phyloP scores from a whole-genome alignment of 2,797 vertebrate species.

The Manis pentadactyla region DNA sequence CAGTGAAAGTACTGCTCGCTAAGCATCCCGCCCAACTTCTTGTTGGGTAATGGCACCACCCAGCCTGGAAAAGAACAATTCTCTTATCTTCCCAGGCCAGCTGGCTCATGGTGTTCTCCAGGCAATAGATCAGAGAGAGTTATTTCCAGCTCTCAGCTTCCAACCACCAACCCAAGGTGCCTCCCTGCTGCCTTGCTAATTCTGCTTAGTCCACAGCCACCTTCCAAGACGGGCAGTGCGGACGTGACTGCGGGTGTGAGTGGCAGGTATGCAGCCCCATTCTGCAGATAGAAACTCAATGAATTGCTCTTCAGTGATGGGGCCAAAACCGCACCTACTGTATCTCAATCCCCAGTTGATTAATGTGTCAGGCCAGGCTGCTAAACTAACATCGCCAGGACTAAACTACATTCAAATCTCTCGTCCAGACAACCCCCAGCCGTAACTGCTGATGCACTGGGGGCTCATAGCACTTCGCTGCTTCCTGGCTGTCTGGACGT shows the following conservation, averaged over 20 bases:
- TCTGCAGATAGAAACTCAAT: conserved; percentile 20
- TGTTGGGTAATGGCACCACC: background rate
- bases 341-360: background rate
- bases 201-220: background rate
- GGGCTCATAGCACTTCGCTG: background rate
- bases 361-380: too few species aligned
- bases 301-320: background rate
- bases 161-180: background rate
- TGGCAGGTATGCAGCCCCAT: background rate
- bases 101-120: conserved; percentile 43
- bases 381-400: background rate
- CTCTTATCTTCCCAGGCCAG: conserved; percentile 70
- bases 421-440: background rate
- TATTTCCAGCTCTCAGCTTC: conserved; percentile 39
- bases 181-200: background rate
- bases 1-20: background rate
- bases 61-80: conserved; percentile 43
- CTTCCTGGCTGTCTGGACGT: background rate
- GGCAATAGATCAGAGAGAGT: conserved; percentile 64
- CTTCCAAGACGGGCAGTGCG: background rate
- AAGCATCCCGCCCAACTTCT: conserved; percentile 18
- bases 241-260: background rate
- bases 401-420: background rate
- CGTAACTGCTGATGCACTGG: background rate
- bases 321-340: background rate